Evolutionary conservation across 2,113 vertebrate genomes (phyloP), one percentile per base, ranked within the genome.

Genomic region (Bungarus multicinctus): DNA sequence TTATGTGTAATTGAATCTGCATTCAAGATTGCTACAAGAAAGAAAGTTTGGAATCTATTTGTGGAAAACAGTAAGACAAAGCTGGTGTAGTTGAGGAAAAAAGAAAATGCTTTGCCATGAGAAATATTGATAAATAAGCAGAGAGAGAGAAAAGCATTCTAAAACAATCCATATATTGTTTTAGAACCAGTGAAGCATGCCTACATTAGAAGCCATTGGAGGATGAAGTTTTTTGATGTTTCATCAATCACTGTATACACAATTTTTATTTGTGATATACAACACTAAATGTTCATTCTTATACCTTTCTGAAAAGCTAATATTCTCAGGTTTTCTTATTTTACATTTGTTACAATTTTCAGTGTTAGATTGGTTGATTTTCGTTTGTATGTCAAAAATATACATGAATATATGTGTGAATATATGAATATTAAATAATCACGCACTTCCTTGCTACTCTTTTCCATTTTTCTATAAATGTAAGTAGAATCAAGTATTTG

Each of bases 381-480:
- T 47, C 55, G 30, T 69, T 20, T 85, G 14, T 92, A 81, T 23
- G 34, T 85, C 52, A 88, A 85, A 50, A 43, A 89, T 89, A 92
- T 89, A 55, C 12, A 69, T n/a, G 60, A n/a, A n/a, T 81, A 89
- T 45, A 22, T 87, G 87, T 55, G 60, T 89, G 87, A 89, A 81
- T 92, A 69, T 81, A 85, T 89, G 25, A 89, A 89, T 92, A 92
- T 89, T 92, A 57, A 92, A 85, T 16, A 58, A 60, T 90, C 87
- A 52, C 53, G 52, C 34, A 60, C 89, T 91, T 43, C n/a, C 74
- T 53, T 89, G 55, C 10, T 43, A 5, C 12, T 85, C 18, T 52
- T 58, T 89, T 50, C 57, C 18, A 0, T 55, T 90, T 90, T 88
- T 0, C 14, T 87, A 22, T 43, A 58, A 27, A 87, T 39, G 45